Percentiles rank a stretch among this genome's conserved stretches.
phyloP scores from a whole-genome alignment of 1,140 invertebrate species.

The Drosophila pallidifrons region DNA sequence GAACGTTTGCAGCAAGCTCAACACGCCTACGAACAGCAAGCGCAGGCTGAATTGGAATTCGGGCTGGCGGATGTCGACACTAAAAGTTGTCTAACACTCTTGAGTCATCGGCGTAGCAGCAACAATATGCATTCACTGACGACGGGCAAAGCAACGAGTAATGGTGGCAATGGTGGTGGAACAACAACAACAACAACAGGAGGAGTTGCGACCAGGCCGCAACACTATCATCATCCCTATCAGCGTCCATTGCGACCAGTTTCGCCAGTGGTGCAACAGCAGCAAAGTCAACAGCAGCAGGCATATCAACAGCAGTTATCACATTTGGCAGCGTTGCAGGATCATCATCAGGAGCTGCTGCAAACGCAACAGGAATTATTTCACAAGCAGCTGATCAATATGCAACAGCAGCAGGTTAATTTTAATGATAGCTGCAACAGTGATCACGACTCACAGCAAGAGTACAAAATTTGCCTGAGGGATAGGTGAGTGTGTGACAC shows the following conservation, averaged over 20 bases:
- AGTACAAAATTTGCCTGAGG: constrained; percentile 81
- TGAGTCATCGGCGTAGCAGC: constrained; percentile 55
- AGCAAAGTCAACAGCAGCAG: constrained; percentile 27
- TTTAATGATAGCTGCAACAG: constrained; percentile 65
- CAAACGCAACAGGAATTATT: constrained; percentile 71
- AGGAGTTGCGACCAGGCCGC: too few species aligned
- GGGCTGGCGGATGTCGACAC: constrained; percentile 67
- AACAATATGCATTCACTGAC: constrained; percentile 39
- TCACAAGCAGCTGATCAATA: constrained; percentile 68
- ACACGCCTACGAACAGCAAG: constrained; percentile 71
- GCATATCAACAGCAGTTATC: constrained; percentile 72
- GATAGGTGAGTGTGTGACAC: constrained; percentile 78
- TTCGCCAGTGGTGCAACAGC: constrained; percentile 47
- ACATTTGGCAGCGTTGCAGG: constrained; percentile 67
- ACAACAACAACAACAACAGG: constrained; percentile 28
- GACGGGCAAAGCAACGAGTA: constrained; percentile 28
- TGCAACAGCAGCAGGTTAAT: constrained; percentile 66
- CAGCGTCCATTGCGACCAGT: constrained; percentile 62
- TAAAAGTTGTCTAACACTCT: constrained; percentile 53
- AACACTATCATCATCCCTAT: constrained; percentile 68
- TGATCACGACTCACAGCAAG: constrained; percentile 75
- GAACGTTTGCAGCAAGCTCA: constrained; percentile 70
- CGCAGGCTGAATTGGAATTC: constrained; percentile 68
- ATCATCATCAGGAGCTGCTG: constrained; percentile 70
- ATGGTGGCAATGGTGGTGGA: constrained; percentile 28